Evolutionary conservation across 1,140 invertebrate species (phyloP).

Genomic region (Phthorimaea operculella): DNA sequence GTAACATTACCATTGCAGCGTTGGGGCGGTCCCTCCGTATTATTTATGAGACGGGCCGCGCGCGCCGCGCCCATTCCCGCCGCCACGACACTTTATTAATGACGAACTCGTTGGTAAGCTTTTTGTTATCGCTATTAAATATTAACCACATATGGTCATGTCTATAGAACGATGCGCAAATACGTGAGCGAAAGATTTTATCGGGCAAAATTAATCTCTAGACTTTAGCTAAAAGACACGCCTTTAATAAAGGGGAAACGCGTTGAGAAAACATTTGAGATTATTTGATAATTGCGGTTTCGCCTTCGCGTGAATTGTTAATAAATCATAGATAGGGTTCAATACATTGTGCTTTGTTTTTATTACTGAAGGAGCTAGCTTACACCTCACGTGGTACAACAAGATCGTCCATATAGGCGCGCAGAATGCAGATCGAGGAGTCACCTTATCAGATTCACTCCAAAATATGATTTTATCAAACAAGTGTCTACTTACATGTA

Average conservation of each 20-base stretch:
- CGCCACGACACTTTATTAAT: constrained; percentile 48
- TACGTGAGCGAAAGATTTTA: constrained; percentile 2
- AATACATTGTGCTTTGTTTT: too few relatives aligned
- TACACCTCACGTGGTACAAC: too few relatives aligned
- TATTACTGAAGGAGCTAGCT: too few relatives aligned
- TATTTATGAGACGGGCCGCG: constrained; percentile 43
- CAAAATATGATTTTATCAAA: too few relatives aligned
- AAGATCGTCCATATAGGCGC: too few relatives aligned
- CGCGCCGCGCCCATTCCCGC: constrained; percentile 39
- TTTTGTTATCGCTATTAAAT: constrained; percentile 26
- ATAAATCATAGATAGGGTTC: too few relatives aligned
- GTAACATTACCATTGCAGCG: constrained; percentile 29
- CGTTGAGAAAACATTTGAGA: neutral
- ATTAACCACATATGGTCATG: constrained; percentile 8
- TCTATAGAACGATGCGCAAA: constrained; percentile 11
- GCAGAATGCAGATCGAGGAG: too few relatives aligned
- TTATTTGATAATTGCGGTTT: too few relatives aligned
- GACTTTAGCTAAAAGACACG: neutral
- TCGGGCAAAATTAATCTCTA: neutral
- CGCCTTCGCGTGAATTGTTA: too few relatives aligned
- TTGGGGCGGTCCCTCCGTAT: constrained; percentile 32
- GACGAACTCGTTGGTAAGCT: constrained; percentile 30
- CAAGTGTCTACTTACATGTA: constrained; percentile 77
- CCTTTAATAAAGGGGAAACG: constrained; percentile 1
- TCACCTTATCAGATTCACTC: too few relatives aligned